phyloP scores from a whole-genome alignment of 2,888 invertebrate species.

The Calliphora vomitoria region DNA sequence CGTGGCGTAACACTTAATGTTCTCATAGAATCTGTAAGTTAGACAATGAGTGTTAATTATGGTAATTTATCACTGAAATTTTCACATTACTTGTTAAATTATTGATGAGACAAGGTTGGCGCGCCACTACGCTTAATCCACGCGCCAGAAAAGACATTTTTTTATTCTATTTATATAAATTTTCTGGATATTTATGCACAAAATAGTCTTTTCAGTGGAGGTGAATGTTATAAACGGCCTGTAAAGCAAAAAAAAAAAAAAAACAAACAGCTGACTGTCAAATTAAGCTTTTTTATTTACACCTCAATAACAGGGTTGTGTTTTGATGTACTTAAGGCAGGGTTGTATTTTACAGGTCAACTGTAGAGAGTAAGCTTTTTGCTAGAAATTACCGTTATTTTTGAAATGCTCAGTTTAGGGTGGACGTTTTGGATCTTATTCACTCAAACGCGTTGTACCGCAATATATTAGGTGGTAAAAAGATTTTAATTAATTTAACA shows the following conservation, averaged over 20 bases:
- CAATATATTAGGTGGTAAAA: too few species aligned
- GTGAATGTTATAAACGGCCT: neutral
- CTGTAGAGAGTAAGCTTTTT: neutral
- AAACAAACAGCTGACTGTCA: slow-evolving; percentile 37
- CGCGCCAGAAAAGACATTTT: slow-evolving; percentile 78
- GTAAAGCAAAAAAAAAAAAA: neutral
- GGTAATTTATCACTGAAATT: neutral
- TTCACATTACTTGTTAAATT: slow-evolving; percentile 76
- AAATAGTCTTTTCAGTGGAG: neutral
- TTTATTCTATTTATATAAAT: neutral
- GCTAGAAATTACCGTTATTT: neutral
- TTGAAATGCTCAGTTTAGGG: slow-evolving; percentile 4
- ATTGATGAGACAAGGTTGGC: slow-evolving; percentile 73
- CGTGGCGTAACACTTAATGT: slow-evolving; percentile 77
- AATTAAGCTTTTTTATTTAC: neutral
- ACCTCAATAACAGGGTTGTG: neutral
- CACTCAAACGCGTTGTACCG: too few species aligned
- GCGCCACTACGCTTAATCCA: slow-evolving; percentile 76
- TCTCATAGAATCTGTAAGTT: slow-evolving; percentile 77
- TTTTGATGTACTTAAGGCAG: neutral
- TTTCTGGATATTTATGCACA: neutral
- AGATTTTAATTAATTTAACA: too few species aligned
- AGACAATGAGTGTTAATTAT: neutral
- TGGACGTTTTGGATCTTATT: too few species aligned
- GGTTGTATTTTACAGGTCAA: neutral